A percentile compares a stretch with the other conserved stretches of the same genome.
Conservation (phyloP, 2,113 vertebrate genomes). For the Heterocephalus glaber region DNA sequence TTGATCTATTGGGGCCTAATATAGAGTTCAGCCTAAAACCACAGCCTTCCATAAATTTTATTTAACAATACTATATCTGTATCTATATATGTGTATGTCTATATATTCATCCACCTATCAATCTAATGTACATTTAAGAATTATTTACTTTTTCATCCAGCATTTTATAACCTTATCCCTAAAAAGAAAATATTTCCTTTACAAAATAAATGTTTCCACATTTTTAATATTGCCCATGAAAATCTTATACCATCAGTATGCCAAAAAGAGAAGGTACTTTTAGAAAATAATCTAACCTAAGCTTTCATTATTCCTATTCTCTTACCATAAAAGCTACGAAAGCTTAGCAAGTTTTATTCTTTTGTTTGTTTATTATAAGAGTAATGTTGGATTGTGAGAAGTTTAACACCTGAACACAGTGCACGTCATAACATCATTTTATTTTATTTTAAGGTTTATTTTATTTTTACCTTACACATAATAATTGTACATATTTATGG, state of each 20-base stretch:
- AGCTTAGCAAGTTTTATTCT: slow-evolving; percentile 61
- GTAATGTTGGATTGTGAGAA: slow-evolving; percentile 1
- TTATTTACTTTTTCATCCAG: slow-evolving; percentile 53
- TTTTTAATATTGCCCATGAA: slow-evolving; percentile 21
- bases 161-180: not conserved
- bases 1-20: not conserved
- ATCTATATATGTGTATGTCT: not conserved
- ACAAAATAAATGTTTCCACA: slow-evolving; percentile 45
- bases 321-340: slow-evolving; percentile 67
- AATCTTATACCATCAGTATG: not conserved
- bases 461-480: not conserved
- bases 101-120: not conserved
- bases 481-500: not conserved
- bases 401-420: slow-evolving; percentile 51
- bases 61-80: not conserved
- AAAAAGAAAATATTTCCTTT: slow-evolving; percentile 75
- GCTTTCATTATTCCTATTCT: slow-evolving; percentile 65
- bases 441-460: not conserved
- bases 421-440: slow-evolving; percentile 18
- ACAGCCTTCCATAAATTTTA: not conserved
- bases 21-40: not conserved
- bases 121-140: slow-evolving; percentile 44
- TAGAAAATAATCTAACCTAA: slow-evolving; percentile 68
- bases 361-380: slow-evolving; percentile 75
- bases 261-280: slow-evolving; percentile 34